Evolutionary conservation across 2,797 vertebrate genomes (phyloP).

Genomic region (Lagorchestes hirsutus): DNA sequence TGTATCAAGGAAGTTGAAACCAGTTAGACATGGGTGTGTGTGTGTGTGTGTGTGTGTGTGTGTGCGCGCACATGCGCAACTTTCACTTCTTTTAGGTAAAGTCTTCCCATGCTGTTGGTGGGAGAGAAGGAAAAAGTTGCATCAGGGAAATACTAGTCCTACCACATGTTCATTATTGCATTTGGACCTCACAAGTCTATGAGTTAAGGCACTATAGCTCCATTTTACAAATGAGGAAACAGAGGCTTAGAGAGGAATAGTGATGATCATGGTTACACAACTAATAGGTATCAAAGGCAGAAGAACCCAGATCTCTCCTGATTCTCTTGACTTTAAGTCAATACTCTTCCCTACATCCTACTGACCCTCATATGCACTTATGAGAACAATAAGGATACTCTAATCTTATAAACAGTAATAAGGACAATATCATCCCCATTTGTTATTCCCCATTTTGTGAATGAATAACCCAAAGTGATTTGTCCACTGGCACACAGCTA

Average conservation of each 20-base stretch:
- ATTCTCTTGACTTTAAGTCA: not conserved
- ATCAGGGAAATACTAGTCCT: not conserved
- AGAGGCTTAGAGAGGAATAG: not conserved
- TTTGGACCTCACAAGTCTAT: not conserved
- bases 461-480: not conserved
- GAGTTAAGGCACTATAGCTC: not conserved
- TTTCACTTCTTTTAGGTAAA: not conserved
- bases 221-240: not conserved
- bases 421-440: not conserved
- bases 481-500: not conserved
- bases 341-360: not conserved
- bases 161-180: not conserved
- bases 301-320: not conserved
- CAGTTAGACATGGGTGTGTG: not conserved
- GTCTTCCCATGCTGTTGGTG: not conserved
- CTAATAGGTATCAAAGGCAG: not conserved
- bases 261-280: not conserved
- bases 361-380: not conserved
- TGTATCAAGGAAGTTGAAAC: not conserved
- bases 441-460: not conserved
- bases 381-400: not conserved
- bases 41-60: no score
- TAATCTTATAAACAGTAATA: not conserved
- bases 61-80: not conserved
- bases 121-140: not conserved